These are phyloP conservation scores for Rousettus leschenaultii DNA, from an alignment of 2,113 vertebrate species.

Conservation along the genomic window DNA sequence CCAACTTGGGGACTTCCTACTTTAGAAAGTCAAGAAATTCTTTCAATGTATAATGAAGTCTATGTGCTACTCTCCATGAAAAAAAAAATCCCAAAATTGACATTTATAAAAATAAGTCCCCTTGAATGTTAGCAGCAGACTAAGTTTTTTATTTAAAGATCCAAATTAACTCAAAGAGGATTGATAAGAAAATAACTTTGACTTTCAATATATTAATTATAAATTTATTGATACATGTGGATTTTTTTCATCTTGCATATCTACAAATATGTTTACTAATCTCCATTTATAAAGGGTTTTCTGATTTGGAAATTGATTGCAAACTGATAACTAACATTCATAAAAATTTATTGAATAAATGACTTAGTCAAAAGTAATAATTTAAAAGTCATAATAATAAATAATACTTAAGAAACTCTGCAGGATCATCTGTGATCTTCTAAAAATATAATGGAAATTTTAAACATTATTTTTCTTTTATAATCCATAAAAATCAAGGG, in stretches of 20 bases:
- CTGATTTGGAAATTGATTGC: constrained; percentile 16
- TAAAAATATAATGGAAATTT: background rate
- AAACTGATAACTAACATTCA: background rate
- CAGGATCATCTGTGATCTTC: background rate
- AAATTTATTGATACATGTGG: background rate
- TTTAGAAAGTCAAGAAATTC: background rate
- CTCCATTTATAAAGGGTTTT: background rate
- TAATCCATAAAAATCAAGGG: background rate
- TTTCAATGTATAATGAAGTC: background rate
- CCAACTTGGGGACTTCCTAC: background rate
- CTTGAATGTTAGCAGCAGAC: background rate
- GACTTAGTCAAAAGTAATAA: background rate
- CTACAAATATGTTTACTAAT: constrained; percentile 25
- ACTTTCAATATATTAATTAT: background rate
- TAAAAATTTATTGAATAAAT: background rate
- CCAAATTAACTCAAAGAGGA: background rate
- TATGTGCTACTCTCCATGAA: background rate
- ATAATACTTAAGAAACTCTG: background rate
- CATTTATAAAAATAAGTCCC: background rate
- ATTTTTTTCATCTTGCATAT: constrained; percentile 1
- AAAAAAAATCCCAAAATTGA: background rate
- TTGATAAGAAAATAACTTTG: background rate
- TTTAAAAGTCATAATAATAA: background rate
- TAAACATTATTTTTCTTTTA: background rate
- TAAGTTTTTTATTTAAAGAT: background rate